Base-by-base conservation (phyloP, 2,113 vertebrate genomes). In the Tragulus kanchil region DNA sequence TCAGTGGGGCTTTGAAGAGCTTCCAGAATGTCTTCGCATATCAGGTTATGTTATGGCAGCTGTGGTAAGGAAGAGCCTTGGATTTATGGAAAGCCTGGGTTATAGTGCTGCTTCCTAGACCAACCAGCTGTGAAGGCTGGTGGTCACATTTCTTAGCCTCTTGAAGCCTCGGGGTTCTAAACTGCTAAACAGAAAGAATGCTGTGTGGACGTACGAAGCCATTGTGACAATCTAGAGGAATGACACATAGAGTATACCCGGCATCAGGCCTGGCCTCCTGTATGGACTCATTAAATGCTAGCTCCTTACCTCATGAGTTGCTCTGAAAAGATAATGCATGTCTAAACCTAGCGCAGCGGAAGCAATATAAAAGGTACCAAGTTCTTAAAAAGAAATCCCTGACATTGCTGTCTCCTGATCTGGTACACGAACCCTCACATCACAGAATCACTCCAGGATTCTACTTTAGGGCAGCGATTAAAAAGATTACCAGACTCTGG, bases 1-100 rank as follows among this genome's bases (percentile, higher is more conserved):
- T 93, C 77, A 42, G 0, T 31, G 86, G 59, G 14, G 21, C 26
- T 61, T 48, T 64, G 36, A n/a, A 71, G 64, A 96, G 77, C 81
- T 90, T 86, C 78, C 81, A 78, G 36, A 91, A 48, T 81, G 16
- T 1, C 73, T 97, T 88, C 91, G 93, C 81, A 15, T 94, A 26
- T 65, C 54, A 54, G 50, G 26, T n/a, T 48, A 8, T 75, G 5
- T 54, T 62, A 42, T n/a, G 8, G 42, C 85, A 64, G 62, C 62
- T 64, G 50, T 61, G 42, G 13, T 59, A 59, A 50, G 61, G 23
- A 8, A 9, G 28, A 77, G 6, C 3, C 21, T 61, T 25, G 85
- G 56, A n/a, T 4, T 90, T 78, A 54, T 17, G 36, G 88, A 58
- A 93, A 89, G 65, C 79, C 25, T 48, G 52, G 5, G n/a, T 65